Base-by-base conservation (phyloP, 2,888 invertebrate genomes). In the Steinernema hermaphroditum region DNA sequence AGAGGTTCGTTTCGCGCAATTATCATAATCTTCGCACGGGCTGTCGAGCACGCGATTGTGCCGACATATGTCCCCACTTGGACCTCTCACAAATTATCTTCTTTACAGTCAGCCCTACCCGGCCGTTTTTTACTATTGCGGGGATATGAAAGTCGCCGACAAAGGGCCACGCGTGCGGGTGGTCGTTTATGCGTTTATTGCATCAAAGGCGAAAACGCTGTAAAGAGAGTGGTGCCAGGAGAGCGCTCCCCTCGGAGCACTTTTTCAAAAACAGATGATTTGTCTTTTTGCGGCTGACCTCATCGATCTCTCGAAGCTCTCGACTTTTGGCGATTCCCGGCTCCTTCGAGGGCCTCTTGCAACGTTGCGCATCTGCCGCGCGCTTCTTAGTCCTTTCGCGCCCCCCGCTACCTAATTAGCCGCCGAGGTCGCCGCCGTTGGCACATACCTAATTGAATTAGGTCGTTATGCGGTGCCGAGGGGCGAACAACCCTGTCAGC, bases 381-480 rank as follows among this genome's bases (percentile, higher is more conserved):
- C 24, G 22, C 22, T 12, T 12, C 50, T 24, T 50, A 4, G 2
- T 2, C 46, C 4, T 19, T 24, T 22, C 24, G 12, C 22, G 24
- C 12, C 50, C 24, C 19, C 50, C 50, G 50, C 50, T 50, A 50
- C 50, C 22, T 50, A 50, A 50, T 50, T 50, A 50, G 50, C 50
- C 16, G 46, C 46, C 46, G n/a, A 19, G 46, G 46, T 46, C 46
- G 46, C 50, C 24, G 50, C 50, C 22, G 50, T 50, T 50, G 50
- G 50, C 50, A 50, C 50, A 50, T 50, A 50, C 50, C 50, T 50
- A 50, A 50, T 50, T 50, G 50, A 50, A 50, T 50, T 50, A 50
- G 50, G 50, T 50, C 50, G 50, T 50, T 50, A 50, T 22, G 50
- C 50, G 50, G 22, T 22, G 50, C 50, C 50, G 22, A 22, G 37